phyloP scores from a whole-genome alignment of 2,113 vertebrate species.

The Pampusana beccarii region DNA sequence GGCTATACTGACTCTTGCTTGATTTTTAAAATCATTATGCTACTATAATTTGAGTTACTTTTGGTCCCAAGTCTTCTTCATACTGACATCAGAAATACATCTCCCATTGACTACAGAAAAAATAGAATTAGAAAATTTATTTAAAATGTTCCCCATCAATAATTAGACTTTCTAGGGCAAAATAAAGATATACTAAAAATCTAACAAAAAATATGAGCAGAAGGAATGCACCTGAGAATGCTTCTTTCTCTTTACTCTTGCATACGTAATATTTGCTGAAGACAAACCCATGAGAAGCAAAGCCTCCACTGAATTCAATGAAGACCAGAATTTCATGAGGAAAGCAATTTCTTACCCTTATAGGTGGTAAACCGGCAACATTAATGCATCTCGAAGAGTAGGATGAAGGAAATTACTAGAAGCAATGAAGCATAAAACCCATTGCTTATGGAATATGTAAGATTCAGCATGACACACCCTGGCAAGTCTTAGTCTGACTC shows the following conservation, averaged over 20 bases:
- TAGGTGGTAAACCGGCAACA: neutral
- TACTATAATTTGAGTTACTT: neutral
- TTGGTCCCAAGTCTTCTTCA: neutral
- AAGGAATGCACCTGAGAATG: neutral
- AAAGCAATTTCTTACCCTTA: neutral
- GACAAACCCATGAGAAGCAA: neutral
- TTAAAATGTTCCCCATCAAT: neutral
- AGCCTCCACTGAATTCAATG: neutral
- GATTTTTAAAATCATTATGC: neutral
- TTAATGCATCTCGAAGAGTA: neutral
- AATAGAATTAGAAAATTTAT: neutral
- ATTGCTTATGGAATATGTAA: neutral
- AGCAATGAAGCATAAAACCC: neutral
- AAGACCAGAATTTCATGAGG: neutral
- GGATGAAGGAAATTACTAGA: neutral
- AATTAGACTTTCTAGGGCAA: neutral
- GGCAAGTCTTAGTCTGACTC: neutral
- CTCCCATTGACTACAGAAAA: neutral
- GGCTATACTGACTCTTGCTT: neutral
- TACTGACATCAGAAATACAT: neutral
- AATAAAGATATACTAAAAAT: neutral
- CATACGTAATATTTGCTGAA: neutral
- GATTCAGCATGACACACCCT: neutral
- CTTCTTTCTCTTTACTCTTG: neutral
- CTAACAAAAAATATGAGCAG: neutral